Conservation (phyloP, 1,140 invertebrate species). For the Zaprionus inermis region DNA sequence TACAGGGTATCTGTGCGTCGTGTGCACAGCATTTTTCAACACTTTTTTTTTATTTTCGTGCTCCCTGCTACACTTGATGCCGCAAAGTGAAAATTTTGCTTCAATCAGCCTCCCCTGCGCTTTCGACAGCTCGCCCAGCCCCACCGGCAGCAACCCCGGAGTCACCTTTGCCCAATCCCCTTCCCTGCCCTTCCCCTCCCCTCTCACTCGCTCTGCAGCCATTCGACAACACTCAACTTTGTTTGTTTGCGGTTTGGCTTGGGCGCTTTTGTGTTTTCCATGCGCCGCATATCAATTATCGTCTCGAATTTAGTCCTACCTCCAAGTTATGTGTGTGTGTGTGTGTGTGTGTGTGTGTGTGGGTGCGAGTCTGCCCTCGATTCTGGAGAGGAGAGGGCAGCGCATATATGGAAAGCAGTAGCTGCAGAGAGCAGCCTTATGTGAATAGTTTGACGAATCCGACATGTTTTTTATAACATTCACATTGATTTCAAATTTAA, state of each 20-base stretch:
- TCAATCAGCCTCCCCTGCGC: conserved; percentile 26
- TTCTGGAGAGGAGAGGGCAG: background rate
- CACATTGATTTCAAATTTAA: too few species aligned
- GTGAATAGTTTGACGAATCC: too few species aligned
- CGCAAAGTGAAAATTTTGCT: conserved; percentile 52
- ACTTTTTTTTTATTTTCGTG: conserved; percentile 4
- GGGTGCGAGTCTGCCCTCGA: background rate
- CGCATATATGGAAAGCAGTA: background rate
- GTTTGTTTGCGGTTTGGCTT: conserved; percentile 78
- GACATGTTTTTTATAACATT: too few species aligned
- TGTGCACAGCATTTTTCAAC: background rate
- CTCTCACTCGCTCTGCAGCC: background rate
- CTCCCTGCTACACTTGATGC: conserved; percentile 24
- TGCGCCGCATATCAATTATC: conserved; percentile 72
- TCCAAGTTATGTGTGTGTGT: background rate
- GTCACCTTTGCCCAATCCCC: background rate
- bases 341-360: conserved; percentile 9
- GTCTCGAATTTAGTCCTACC: conserved; percentile 67
- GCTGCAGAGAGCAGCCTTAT: too few species aligned
- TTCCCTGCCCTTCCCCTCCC: background rate
- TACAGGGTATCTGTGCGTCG: background rate
- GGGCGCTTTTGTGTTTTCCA: conserved; percentile 73
- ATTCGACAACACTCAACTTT: conserved; percentile 52
- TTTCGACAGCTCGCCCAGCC: too few species aligned
- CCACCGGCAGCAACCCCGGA: background rate